Evolutionary conservation across 2,888 invertebrate species (phyloP).

Genomic region (Acanthosepion esculentum): DNA sequence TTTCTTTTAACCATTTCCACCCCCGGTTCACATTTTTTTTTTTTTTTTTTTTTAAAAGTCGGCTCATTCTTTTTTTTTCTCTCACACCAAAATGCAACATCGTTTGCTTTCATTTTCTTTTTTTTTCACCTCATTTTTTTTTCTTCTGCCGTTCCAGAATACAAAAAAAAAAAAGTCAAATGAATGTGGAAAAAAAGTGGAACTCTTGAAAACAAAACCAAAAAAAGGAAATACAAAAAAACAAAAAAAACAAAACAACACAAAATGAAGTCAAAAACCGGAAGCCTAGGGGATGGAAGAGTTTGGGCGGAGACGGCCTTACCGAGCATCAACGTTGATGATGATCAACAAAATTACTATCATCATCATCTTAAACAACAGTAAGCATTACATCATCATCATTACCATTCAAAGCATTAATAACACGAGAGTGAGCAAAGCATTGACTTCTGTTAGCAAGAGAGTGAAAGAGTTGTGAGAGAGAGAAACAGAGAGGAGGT

Average conservation of each 20-base stretch:
- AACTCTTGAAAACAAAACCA: neutral
- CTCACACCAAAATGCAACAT: slow-evolving; percentile 33
- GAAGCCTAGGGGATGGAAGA: neutral
- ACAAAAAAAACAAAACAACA: neutral
- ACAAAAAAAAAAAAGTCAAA: neutral
- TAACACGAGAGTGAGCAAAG: neutral
- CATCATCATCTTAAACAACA: neutral
- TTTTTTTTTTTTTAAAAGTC: neutral
- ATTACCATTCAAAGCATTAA: neutral
- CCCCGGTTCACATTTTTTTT: neutral
- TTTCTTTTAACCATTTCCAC: neutral
- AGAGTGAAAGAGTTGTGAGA: neutral
- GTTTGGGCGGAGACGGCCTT: neutral
- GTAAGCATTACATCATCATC: neutral
- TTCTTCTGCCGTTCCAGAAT: neutral
- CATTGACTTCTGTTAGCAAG: neutral
- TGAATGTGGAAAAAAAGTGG: neutral
- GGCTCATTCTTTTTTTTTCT: neutral
- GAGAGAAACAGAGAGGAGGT: neutral
- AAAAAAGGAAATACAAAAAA: neutral
- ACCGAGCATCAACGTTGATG: neutral
- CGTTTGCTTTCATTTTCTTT: neutral
- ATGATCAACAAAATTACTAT: neutral
- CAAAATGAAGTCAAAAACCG: neutral
- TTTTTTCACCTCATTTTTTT: neutral